These are phyloP conservation scores for Tinamus guttatus DNA, from an alignment of 2,113 vertebrate genomes.

Conservation along the genomic window DNA sequence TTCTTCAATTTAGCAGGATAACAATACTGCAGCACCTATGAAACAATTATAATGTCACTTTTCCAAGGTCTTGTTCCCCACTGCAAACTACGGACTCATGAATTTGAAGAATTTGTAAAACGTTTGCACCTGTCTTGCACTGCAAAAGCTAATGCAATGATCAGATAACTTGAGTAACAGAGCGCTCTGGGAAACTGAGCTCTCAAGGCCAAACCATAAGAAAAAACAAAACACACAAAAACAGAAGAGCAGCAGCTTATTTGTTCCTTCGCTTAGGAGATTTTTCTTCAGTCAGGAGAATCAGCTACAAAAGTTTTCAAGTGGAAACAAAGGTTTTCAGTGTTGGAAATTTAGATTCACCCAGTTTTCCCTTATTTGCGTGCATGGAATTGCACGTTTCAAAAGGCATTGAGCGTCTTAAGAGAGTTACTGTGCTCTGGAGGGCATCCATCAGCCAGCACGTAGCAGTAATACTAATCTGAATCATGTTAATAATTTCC, in stretches of 20 bases:
- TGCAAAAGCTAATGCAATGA: background rate
- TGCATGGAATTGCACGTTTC: background rate
- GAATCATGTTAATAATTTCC: background rate
- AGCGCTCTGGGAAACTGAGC: background rate
- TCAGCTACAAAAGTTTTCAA: background rate
- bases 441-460: background rate
- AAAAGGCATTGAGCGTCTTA: background rate
- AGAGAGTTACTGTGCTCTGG: background rate
- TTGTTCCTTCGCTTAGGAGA: background rate
- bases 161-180: background rate
- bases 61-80: background rate
- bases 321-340: background rate
- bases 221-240: background rate
- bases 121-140: background rate
- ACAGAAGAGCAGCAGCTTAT: background rate
- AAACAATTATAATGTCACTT: background rate
- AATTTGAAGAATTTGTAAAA: background rate
- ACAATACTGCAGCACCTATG: background rate
- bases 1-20: accelerated
- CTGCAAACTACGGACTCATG: background rate
- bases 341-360: background rate
- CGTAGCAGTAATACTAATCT: background rate
- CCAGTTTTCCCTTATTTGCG: background rate
- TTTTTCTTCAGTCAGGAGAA: background rate
- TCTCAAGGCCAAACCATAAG: background rate